A percentile compares a stretch with the other conserved stretches of the same genome.
Conservation (phyloP, 2,797 vertebrate species). For the Macropodus opercularis region DNA sequence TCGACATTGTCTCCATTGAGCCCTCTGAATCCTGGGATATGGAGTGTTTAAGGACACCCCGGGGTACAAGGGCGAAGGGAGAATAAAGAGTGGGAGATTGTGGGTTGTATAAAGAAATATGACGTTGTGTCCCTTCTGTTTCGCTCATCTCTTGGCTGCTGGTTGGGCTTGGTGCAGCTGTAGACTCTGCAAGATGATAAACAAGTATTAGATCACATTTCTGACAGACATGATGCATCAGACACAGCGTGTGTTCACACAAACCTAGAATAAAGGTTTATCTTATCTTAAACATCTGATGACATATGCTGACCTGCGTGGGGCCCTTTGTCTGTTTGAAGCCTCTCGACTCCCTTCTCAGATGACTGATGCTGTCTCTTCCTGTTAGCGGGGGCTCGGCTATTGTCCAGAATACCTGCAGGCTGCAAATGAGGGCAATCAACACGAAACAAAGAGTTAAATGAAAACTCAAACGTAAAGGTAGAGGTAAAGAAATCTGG, state of each 20-base stretch:
- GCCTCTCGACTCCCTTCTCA: conserved; percentile 10
- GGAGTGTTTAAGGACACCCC: conserved; percentile 72
- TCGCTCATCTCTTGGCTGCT: conserved; percentile 32
- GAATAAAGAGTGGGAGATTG: conserved; percentile 17
- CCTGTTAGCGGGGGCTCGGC: conserved; percentile 56
- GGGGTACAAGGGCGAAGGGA: conserved; percentile 25
- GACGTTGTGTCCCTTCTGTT: conserved; percentile 28
- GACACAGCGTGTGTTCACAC: too few species aligned
- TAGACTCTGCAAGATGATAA: conserved; percentile 25
- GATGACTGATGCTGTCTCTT: conserved; percentile 70
- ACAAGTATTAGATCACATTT: conserved; percentile 8
- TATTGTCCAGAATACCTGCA: conserved; percentile 36
- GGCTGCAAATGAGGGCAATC: conserved; percentile 42
- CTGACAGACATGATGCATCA: background rate
- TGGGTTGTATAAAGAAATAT: conserved; percentile 8
- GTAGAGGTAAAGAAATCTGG: background rate
- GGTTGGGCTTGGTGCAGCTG: conserved; percentile 11
- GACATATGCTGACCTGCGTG: conserved; percentile 44
- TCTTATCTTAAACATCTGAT: background rate
- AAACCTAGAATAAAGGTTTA: too few species aligned
- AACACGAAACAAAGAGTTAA: background rate
- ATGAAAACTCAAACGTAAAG: background rate
- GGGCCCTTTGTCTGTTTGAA: conserved; percentile 10
- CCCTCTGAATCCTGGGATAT: conserved; percentile 72
- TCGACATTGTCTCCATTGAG: conserved; percentile 75